Evolutionary conservation across 2,797 vertebrate genomes (phyloP).

Genomic region (Sardinella longiceps): DNA sequence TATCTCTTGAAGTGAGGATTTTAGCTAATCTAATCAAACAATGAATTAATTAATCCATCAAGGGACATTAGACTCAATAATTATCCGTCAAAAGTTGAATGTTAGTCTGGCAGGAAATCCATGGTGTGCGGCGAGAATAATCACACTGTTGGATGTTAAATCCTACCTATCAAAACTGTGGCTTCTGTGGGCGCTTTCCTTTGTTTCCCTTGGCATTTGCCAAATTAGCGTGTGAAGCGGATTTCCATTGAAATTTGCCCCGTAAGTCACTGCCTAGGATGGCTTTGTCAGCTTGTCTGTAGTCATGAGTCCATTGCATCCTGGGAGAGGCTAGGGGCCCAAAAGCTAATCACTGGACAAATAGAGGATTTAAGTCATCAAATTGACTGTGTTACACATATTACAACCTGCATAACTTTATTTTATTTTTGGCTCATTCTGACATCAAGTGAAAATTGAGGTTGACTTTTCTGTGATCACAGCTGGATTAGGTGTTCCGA

Average conservation of each 20-base stretch:
- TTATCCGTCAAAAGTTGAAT: conserved; percentile 50
- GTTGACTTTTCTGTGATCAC: conserved; percentile 1
- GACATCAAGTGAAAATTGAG: background rate
- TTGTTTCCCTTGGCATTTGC: conserved; percentile 39
- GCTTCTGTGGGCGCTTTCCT: conserved; percentile 22
- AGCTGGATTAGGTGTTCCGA: background rate
- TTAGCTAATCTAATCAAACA: conserved; percentile 45
- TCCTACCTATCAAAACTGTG: conserved; percentile 42
- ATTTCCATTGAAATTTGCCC: conserved; percentile 20
- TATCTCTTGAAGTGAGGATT: conserved; percentile 32
- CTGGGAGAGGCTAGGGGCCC: background rate
- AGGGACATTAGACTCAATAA: conserved; percentile 49
- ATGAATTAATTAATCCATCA: conserved; percentile 51
- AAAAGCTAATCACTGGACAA: conserved; percentile 15
- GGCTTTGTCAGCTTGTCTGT: background rate
- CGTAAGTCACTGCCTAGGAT: conserved; percentile 13
- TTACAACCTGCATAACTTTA: background rate
- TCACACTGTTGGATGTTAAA: conserved; percentile 43
- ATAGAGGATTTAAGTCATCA: background rate
- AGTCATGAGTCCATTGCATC: background rate
- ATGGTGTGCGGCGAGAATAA: conserved; percentile 46
- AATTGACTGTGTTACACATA: background rate
- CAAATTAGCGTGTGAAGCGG: conserved; percentile 19
- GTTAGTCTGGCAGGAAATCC: conserved; percentile 48
- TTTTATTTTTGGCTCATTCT: background rate